Evolutionary conservation across 2,113 vertebrate genomes (phyloP).

Genomic region (Forbesichthys agassizii): DNA sequence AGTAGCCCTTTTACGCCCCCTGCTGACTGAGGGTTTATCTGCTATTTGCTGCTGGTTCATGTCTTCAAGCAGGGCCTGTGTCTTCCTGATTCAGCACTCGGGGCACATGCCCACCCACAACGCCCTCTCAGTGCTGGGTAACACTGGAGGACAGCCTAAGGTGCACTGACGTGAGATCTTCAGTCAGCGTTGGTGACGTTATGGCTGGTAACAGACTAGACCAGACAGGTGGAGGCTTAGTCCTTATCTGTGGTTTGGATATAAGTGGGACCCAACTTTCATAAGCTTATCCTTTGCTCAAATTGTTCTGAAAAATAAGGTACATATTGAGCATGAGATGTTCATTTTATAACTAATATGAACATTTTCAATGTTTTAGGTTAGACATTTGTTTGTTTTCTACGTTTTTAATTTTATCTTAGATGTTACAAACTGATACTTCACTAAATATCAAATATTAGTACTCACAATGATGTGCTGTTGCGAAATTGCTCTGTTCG

Average conservation of each 20-base stretch:
- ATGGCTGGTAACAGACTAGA: not conserved
- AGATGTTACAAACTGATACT: not conserved
- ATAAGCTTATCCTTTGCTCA: too few relatives aligned
- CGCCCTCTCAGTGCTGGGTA: too few relatives aligned
- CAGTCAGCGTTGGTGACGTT: too few relatives aligned
- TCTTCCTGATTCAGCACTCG: not conserved
- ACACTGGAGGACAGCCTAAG: too few relatives aligned
- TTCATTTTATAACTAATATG: too few relatives aligned
- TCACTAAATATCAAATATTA: conserved; percentile 30
- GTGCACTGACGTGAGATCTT: too few relatives aligned
- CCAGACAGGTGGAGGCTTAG: not conserved
- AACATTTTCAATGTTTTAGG: too few relatives aligned
- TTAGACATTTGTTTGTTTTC: not conserved
- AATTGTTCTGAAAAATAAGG: too few relatives aligned
- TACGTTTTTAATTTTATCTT: conserved; percentile 21
- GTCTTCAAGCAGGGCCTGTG: too few relatives aligned
- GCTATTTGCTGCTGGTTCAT: not conserved
- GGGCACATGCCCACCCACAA: too few relatives aligned
- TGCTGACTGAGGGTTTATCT: not conserved
- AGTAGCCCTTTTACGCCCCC: not conserved
- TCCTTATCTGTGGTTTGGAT: not conserved
- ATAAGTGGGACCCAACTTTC: not conserved
- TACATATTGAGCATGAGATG: too few relatives aligned
- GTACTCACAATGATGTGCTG: conserved; percentile 21
- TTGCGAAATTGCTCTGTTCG: conserved; percentile 25